phyloP scores from a whole-genome alignment of 2,113 vertebrate species.

The Callithrix jacchus region DNA sequence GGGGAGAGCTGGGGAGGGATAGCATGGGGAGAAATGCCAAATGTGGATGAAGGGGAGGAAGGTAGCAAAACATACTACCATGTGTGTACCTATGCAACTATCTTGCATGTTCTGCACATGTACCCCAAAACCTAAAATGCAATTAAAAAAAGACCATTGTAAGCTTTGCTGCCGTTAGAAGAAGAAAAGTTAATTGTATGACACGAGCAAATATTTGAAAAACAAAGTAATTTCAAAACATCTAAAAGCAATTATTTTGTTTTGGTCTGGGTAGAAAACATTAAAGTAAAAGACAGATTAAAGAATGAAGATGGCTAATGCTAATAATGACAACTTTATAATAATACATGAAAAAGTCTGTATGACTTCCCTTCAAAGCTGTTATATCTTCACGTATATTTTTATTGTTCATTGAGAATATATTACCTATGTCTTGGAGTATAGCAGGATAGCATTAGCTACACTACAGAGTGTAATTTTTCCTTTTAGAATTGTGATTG shows the following conservation, averaged over 20 bases:
- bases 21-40: too few relatives aligned
- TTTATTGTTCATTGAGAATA: neutral
- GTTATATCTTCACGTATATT: neutral
- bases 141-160: too few relatives aligned
- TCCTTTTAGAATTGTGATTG: neutral
- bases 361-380: neutral
- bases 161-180: neutral
- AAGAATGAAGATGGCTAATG: neutral
- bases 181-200: neutral
- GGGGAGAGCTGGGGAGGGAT: too few relatives aligned
- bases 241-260: neutral
- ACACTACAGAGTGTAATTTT: neutral
- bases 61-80: too few relatives aligned
- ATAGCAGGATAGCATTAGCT: neutral
- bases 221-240: neutral
- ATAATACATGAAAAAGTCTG: neutral
- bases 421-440: neutral
- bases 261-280: neutral
- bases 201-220: neutral
- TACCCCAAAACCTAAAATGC: too few relatives aligned
- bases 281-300: neutral
- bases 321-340: neutral
- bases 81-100: too few relatives aligned
- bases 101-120: too few relatives aligned
- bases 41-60: too few relatives aligned